Evolutionary conservation across 35 echinoderm and acorn worm species (phyloP).

Genomic region (Amphiura filiformis): DNA sequence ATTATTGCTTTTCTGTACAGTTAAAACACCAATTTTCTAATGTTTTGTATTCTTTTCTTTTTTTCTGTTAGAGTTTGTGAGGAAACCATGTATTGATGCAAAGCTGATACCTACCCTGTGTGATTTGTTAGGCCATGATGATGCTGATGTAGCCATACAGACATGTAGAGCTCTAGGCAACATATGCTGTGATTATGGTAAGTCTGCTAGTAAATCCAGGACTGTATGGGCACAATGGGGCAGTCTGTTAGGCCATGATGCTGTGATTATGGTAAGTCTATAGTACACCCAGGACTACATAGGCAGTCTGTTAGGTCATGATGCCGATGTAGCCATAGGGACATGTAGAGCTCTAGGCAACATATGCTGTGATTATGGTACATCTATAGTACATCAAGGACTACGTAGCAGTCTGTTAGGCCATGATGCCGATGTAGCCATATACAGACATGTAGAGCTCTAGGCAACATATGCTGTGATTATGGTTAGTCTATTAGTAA

Average conservation of each 20-base stretch:
- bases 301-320: constrained; percentile 38
- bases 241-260: too few relatives aligned
- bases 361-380: constrained; percentile 92
- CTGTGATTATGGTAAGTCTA: constrained; percentile 61
- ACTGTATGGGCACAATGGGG: too few relatives aligned
- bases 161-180: constrained; percentile 92
- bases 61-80: constrained; percentile 51
- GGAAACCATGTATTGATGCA: constrained; percentile 53
- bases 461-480: constrained; percentile 96
- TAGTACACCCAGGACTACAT: background rate
- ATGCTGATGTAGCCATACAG: constrained; percentile 79
- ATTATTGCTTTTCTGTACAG: too few relatives aligned
- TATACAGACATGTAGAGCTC: constrained; percentile 88
- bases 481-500: constrained; percentile 85
- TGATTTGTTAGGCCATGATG: constrained; percentile 46
- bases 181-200: constrained; percentile 94
- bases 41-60: background rate
- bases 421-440: constrained; percentile 70
- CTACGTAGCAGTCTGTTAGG: too few relatives aligned
- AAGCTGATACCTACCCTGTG: constrained; percentile 58
- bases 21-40: too few relatives aligned
- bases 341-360: constrained; percentile 86
- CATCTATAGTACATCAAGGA: too few relatives aligned
- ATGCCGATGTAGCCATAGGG: constrained; percentile 73
- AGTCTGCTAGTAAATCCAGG: too few relatives aligned